Conservation (phyloP, 2,888 invertebrate species). For the Oligia latruncula region DNA sequence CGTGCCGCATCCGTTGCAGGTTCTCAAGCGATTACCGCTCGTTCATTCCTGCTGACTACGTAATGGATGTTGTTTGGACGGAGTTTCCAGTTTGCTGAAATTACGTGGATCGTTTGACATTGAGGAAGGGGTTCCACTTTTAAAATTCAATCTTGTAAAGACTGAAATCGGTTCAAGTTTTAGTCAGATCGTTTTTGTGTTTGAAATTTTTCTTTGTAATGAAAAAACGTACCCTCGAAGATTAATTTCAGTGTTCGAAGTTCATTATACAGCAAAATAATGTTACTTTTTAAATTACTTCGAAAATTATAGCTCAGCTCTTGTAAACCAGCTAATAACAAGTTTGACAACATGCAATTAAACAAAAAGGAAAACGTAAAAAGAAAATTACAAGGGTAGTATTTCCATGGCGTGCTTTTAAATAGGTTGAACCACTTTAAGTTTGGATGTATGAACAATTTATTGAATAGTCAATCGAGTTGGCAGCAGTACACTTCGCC, state of each 20-base stretch:
- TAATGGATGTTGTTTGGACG: slow-evolving; percentile 65
- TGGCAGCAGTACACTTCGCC: slow-evolving; percentile 22
- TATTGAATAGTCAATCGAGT: slow-evolving; percentile 24
- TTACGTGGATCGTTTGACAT: slow-evolving; percentile 61
- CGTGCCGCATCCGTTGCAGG: slow-evolving; percentile 66
- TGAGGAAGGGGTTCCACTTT: slow-evolving; percentile 57
- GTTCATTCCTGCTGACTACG: slow-evolving; percentile 56
- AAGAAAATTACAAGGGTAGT: neutral
- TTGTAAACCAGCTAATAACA: slow-evolving; percentile 16
- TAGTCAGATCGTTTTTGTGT: slow-evolving; percentile 38
- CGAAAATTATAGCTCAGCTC: neutral
- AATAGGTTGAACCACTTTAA: slow-evolving; percentile 26
- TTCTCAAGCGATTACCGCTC: slow-evolving; percentile 59
- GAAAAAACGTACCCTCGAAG: neutral
- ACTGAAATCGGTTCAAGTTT: slow-evolving; percentile 57
- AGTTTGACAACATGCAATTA: slow-evolving; percentile 24
- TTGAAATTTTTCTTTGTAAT: slow-evolving; percentile 26
- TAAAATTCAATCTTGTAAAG: slow-evolving; percentile 67
- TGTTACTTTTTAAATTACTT: neutral
- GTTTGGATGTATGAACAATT: slow-evolving; percentile 27
- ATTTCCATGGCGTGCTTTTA: slow-evolving; percentile 24
- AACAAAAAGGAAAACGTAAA: slow-evolving; percentile 1
- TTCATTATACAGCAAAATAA: neutral
- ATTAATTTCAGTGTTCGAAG: slow-evolving; percentile 1
- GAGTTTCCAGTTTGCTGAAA: slow-evolving; percentile 64